These are phyloP conservation scores for Brachyistius frenatus DNA, from an alignment of 2,113 vertebrate species.

Conservation along the genomic window DNA sequence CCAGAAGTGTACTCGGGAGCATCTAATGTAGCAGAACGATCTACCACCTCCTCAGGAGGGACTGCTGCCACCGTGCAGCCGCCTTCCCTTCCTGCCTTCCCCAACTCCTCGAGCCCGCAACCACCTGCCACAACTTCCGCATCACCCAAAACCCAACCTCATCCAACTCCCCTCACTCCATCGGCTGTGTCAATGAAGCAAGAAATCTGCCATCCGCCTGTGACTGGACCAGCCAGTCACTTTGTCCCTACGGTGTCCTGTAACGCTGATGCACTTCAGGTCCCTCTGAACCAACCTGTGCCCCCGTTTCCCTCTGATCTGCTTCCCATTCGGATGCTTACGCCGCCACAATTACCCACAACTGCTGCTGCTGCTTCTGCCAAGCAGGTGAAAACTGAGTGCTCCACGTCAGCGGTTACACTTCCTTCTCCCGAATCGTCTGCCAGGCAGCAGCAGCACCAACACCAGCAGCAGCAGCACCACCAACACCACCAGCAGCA, in stretches of 20 bases:
- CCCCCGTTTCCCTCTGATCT: background rate
- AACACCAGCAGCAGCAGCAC: too few relatives aligned
- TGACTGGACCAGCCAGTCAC: background rate
- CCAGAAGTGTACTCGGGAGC: slow-evolving; percentile 45
- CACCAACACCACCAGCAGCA: too few relatives aligned
- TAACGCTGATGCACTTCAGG: background rate
- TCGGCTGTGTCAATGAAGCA: slow-evolving; percentile 15
- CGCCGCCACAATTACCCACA: background rate
- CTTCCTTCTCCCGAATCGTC: background rate
- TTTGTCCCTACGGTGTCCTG: background rate
- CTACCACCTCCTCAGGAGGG: background rate
- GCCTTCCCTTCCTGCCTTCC: slow-evolving; percentile 19
- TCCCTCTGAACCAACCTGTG: slow-evolving; percentile 1
- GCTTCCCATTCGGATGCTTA: background rate
- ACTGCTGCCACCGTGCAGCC: background rate
- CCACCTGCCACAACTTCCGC: background rate
- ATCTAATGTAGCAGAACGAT: slow-evolving; percentile 6
- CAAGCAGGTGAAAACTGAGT: slow-evolving; percentile 66
- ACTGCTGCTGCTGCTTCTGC: slow-evolving; percentile 12
- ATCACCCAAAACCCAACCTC: slow-evolving; percentile 9
- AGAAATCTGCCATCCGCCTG: background rate
- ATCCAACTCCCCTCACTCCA: background rate
- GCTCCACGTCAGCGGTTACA: slow-evolving; percentile 66
- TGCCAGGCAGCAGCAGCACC: slow-evolving; percentile 62
- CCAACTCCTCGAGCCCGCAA: slow-evolving; percentile 9